phyloP scores from a whole-genome alignment of 2,113 vertebrate species.

The Oxygymnocypris stewartii region DNA sequence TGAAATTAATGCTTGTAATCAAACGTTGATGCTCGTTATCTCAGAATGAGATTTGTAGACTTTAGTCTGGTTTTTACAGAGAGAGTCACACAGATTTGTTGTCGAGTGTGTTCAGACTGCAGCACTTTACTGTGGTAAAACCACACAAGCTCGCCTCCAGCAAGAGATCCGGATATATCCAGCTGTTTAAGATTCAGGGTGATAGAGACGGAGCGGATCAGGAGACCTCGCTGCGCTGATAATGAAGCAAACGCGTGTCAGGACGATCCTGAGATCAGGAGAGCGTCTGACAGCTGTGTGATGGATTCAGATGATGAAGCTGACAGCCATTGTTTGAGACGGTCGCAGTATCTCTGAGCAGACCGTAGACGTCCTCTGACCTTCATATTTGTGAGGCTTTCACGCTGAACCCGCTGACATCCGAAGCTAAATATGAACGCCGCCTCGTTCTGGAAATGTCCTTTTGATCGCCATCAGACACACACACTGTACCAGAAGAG shows the following conservation, averaged over 20 bases:
- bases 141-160: no score
- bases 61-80: no score
- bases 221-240: no score
- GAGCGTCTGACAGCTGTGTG: background rate
- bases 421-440: background rate
- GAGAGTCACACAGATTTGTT: no score
- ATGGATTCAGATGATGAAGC: constrained; percentile 34
- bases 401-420: constrained; percentile 19
- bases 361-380: constrained; percentile 33
- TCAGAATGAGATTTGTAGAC: no score
- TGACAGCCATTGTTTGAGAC: constrained; percentile 49
- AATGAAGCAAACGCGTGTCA: background rate
- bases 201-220: no score
- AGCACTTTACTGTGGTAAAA: no score
- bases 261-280: background rate
- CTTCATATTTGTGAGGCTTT: constrained; percentile 44
- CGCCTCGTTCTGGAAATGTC: constrained; percentile 6
- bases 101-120: no score
- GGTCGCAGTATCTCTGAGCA: constrained; percentile 34
- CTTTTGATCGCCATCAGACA: constrained; percentile 19
- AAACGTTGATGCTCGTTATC: no score
- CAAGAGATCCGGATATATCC: no score
- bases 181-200: no score
- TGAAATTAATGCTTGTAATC: no score
- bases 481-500: constrained; percentile 37